Evolutionary conservation across 2,888 invertebrate genomes (phyloP).

Genomic region (Dasypolia templi): DNA sequence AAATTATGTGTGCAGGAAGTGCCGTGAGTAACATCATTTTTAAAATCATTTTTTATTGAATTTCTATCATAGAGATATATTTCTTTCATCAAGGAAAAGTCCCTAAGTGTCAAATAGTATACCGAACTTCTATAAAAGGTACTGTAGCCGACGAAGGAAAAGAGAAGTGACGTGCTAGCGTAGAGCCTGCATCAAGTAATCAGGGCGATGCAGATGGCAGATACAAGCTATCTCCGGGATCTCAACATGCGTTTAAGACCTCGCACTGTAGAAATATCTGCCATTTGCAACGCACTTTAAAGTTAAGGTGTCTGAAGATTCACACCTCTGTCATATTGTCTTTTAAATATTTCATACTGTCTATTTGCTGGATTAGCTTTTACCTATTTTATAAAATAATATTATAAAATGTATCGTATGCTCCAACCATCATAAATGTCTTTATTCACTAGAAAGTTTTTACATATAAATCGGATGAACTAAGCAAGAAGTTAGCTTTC

Average conservation of each 20-base stretch:
- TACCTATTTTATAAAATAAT: background rate
- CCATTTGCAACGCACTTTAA: slow-evolving; percentile 53
- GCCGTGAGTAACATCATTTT: slow-evolving; percentile 4
- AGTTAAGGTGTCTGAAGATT: slow-evolving; percentile 40
- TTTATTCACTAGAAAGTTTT: slow-evolving; percentile 1
- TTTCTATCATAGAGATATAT: slow-evolving; percentile 40
- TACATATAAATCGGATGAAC: slow-evolving; percentile 14
- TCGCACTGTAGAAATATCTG: slow-evolving; percentile 66
- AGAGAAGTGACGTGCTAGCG: slow-evolving; percentile 60
- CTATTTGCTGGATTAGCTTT: background rate
- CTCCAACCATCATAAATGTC: background rate
- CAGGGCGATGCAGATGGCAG: slow-evolving; percentile 68
- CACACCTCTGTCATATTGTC: slow-evolving; percentile 9
- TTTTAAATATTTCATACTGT: background rate
- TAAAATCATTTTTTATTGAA: slow-evolving; percentile 17
- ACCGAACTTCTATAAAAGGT: slow-evolving; percentile 50
- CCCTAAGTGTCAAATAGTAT: slow-evolving; percentile 48
- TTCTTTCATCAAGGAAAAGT: slow-evolving; percentile 32
- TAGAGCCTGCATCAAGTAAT: slow-evolving; percentile 69
- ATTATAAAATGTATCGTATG: slow-evolving; percentile 9
- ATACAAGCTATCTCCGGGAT: slow-evolving; percentile 57
- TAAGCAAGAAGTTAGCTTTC: slow-evolving; percentile 21
- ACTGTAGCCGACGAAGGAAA: slow-evolving; percentile 52
- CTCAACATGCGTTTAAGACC: slow-evolving; percentile 49
- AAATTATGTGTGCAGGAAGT: slow-evolving; percentile 4